phyloP scores from a whole-genome alignment of 2,113 vertebrate genomes.

The Sitta europaea region DNA sequence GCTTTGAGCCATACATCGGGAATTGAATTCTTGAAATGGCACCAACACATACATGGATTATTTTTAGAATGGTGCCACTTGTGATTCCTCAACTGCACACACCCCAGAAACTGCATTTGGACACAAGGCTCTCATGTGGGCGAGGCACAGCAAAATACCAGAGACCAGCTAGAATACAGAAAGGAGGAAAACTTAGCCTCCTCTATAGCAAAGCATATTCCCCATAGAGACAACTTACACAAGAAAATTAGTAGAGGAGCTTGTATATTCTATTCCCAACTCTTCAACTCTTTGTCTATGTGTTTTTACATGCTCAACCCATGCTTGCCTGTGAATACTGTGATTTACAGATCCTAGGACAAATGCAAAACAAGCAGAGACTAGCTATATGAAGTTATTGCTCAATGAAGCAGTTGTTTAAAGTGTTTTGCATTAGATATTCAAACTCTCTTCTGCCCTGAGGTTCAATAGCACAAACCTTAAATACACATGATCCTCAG shows the following conservation, averaged over 20 bases:
- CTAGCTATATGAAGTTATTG: conserved; percentile 42
- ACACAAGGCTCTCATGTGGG: not conserved
- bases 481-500: not conserved
- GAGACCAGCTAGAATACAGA: not conserved
- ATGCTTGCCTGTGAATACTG: conserved; percentile 14
- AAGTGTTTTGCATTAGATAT: conserved; percentile 53
- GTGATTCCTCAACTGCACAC: not conserved
- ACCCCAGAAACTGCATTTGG: not conserved
- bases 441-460: conserved; percentile 32
- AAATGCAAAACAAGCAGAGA: conserved; percentile 70
- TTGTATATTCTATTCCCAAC: not conserved
- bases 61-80: not conserved
- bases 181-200: not conserved
- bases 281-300: not conserved
- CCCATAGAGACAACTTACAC: not conserved
- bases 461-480: conserved; percentile 26
- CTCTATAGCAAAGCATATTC: not conserved
- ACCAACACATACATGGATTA: not conserved
- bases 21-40: not conserved
- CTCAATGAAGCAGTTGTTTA: conserved; percentile 26
- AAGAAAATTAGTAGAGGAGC: not conserved
- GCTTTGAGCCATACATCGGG: fast-evolving
- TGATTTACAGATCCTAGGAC: conserved; percentile 43
- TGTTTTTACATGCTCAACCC: conserved; percentile 27
- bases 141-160: fast-evolving